Evolutionary conservation across 1,140 invertebrate species (phyloP), one percentile per base, ranked within the genome.

Genomic region (Adoxophyes honmai): DNA sequence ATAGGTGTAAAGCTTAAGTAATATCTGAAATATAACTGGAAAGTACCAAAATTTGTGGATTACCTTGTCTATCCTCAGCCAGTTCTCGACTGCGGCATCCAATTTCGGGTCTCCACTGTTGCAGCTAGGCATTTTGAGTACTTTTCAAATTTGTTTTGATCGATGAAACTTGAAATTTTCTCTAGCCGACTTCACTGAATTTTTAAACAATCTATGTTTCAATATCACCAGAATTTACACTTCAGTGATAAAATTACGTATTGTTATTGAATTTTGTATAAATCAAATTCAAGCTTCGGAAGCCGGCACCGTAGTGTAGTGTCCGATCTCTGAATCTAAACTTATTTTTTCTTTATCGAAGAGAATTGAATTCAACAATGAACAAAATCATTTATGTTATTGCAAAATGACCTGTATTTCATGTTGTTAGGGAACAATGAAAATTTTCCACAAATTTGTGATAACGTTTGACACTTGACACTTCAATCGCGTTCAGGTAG

Each of bases 21-120:
- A 28, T 4, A 48, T 1, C 8, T 21, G 11, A 21, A 48, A 4
- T 48, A 28, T 9, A 39, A 0, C n/a, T 0, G n/a, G 11, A 28
- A 33, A 48, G 3, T 5, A 11, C 18, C 4, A 48, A 6, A 13
- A 36, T 9, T 36, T 36, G 1, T 11, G 9, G 3, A 11, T 56
- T 65, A 86, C 85, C 77, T 84, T 81, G 48, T 88, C 85, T 56
- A 72, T 67, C 68, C 79, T 78, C 6, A 88, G 57, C 85, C 85
- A 88, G 4, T 64, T 68, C 39, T 77, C 75, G 5, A 88, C 70
- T 34, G 74, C 77, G 5, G 66, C 58, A 71, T 88, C 80, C 39
- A 88, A 67, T 64, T 78, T 78, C 18, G 35, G 16, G 56, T 88
- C 78, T 35, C 85, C 82, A 64, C 82, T 87, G 2, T 81, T 70